Conservation (phyloP, 2,888 invertebrate species). For the Hydropsyche betteni region DNA sequence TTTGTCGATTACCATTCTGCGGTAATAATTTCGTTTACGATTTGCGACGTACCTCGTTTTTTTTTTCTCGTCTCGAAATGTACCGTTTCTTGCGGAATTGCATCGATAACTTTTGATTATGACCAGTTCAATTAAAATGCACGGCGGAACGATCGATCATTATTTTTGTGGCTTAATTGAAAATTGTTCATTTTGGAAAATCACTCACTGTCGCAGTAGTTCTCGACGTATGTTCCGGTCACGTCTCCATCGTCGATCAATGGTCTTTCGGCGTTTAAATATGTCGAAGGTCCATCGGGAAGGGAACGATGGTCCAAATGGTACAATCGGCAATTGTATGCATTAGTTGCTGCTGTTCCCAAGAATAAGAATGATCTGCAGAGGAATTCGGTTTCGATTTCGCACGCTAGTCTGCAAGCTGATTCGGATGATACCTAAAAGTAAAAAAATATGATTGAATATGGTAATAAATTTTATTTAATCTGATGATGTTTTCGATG, state of each 20-base stretch:
- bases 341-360: constrained; percentile 77
- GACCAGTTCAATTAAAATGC: not conserved
- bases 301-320: constrained; percentile 92
- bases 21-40: constrained; percentile 5
- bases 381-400: constrained; percentile 91
- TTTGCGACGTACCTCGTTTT: not conserved
- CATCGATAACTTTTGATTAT: not conserved
- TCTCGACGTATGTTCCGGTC: constrained; percentile 89
- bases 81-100: not conserved
- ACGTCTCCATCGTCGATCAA: constrained; percentile 91
- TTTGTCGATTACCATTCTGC: not conserved
- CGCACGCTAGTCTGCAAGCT: constrained; percentile 90
- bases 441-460: too few species aligned
- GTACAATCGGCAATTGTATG: constrained; percentile 91
- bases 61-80: not conserved
- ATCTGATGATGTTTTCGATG: too few species aligned
- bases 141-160: not conserved
- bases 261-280: constrained; percentile 87
- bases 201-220: constrained; percentile 86
- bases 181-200: not conserved
- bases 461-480: too few species aligned
- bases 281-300: constrained; percentile 92
- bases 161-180: not conserved
- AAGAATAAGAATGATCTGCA: constrained; percentile 86
- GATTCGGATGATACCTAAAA: constrained; percentile 81